phyloP scores from a whole-genome alignment of 2,888 invertebrate species.

The Leptopilina myrica region DNA sequence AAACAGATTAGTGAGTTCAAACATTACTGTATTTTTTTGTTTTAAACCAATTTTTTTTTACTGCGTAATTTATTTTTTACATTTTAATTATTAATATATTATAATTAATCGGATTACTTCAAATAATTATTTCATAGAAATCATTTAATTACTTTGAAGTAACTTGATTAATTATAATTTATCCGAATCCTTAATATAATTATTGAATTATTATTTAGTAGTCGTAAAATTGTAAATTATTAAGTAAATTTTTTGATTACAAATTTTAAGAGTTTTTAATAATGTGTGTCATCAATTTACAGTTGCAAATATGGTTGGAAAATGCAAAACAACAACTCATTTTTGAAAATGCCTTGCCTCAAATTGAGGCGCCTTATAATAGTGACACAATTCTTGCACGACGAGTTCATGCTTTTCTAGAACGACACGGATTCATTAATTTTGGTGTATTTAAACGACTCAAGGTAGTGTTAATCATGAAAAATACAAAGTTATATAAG shows the following conservation, averaged over 20 bases:
- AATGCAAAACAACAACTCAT: constrained; percentile 95
- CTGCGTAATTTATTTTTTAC: neutral
- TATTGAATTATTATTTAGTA: neutral
- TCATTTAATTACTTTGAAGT: too few species aligned
- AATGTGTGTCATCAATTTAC: constrained; percentile 54
- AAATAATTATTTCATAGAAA: too few species aligned
- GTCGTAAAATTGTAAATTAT: neutral
- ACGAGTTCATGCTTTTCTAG: constrained; percentile 93
- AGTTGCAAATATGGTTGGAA: constrained; percentile 95
- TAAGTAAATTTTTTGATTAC: neutral
- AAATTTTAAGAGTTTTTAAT: constrained; percentile 1
- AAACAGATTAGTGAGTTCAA: constrained; percentile 84
- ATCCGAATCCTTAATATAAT: too few species aligned
- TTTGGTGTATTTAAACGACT: constrained; percentile 96
- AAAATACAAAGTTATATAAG: neutral
- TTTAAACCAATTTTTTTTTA: neutral
- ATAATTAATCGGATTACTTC: neutral
- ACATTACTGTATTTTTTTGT: neutral
- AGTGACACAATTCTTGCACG: constrained; percentile 91
- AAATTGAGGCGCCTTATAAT: constrained; percentile 94
- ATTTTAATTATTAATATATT: neutral
- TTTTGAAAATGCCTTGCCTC: constrained; percentile 87
- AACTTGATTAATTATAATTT: too few species aligned
- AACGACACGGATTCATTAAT: constrained; percentile 97
- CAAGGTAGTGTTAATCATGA: constrained; percentile 79